phyloP scores from a whole-genome alignment of 1,140 invertebrate species.

The Zaprionus vittiger region DNA sequence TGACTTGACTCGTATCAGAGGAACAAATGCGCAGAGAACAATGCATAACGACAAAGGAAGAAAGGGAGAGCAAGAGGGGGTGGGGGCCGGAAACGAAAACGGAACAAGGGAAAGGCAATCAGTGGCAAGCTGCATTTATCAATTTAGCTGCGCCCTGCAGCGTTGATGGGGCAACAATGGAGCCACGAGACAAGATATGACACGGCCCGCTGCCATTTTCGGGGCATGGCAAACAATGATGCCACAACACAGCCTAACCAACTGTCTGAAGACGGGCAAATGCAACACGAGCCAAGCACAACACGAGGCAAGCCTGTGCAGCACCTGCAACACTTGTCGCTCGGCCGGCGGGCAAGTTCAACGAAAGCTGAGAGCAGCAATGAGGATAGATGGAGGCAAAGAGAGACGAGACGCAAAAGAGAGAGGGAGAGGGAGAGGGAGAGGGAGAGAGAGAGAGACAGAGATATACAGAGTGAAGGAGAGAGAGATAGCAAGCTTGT shows the following conservation, averaged over 20 bases:
- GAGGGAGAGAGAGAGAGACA: neutral
- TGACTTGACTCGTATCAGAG: constrained; percentile 59
- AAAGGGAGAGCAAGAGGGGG: neutral
- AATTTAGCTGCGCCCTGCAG: constrained; percentile 74
- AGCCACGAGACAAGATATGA: constrained; percentile 71
- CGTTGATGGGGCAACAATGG: constrained; percentile 44
- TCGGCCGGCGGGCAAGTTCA: constrained; percentile 18
- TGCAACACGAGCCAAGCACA: constrained; percentile 8
- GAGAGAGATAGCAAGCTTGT: neutral
- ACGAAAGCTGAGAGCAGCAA: constrained; percentile 20
- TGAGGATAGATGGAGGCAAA: neutral
- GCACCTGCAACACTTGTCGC: constrained; percentile 21
- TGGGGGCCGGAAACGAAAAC: neutral
- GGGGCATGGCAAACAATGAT: constrained; percentile 55
- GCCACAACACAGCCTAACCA: constrained; percentile 53
- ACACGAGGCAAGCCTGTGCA: neutral
- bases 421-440: neutral
- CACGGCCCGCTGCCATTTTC: constrained; percentile 48
- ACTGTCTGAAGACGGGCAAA: constrained; percentile 50
- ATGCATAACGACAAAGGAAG: constrained; percentile 4
- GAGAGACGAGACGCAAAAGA: neutral
- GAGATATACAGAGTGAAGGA: neutral
- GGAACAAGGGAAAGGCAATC: constrained; percentile 28
- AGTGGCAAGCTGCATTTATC: constrained; percentile 73
- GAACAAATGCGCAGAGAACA: constrained; percentile 47